These are phyloP conservation scores for Axis porcinus DNA, from an alignment of 2,113 vertebrate genomes.

Conservation along the genomic window DNA sequence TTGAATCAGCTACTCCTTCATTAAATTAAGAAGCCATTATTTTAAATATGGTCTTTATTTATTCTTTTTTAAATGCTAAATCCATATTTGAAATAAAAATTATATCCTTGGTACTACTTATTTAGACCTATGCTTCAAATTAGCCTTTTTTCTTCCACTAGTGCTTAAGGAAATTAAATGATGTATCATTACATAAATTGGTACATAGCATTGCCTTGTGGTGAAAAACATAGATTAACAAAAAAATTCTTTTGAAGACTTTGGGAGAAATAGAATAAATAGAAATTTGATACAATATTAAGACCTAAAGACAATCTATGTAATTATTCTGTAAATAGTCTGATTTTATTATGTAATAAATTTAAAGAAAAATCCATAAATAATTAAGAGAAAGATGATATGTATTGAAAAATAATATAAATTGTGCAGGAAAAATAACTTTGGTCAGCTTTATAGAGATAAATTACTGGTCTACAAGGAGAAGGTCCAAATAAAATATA, in stretches of 20 bases:
- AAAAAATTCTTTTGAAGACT: background rate
- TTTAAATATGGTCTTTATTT: background rate
- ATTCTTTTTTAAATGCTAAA: background rate
- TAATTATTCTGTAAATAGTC: background rate
- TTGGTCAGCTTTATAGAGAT: background rate
- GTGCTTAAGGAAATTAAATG: background rate
- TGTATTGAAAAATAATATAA: background rate
- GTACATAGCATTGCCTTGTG: background rate
- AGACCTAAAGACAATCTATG: background rate
- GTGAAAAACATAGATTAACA: background rate
- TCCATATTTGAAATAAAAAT: background rate
- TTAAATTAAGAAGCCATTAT: background rate
- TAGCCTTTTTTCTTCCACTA: background rate
- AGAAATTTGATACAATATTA: background rate
- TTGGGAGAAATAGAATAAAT: background rate
- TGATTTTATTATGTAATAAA: background rate
- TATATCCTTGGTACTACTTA: background rate
- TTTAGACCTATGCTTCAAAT: background rate
- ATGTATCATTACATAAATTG: background rate
- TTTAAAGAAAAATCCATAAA: background rate
- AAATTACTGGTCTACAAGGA: background rate
- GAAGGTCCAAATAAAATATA: background rate
- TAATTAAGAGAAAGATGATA: background rate
- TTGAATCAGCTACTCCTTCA: background rate
- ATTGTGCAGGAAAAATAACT: background rate